Base-by-base conservation (phyloP, 2,888 invertebrate species). In the Caradrina kadenii region DNA sequence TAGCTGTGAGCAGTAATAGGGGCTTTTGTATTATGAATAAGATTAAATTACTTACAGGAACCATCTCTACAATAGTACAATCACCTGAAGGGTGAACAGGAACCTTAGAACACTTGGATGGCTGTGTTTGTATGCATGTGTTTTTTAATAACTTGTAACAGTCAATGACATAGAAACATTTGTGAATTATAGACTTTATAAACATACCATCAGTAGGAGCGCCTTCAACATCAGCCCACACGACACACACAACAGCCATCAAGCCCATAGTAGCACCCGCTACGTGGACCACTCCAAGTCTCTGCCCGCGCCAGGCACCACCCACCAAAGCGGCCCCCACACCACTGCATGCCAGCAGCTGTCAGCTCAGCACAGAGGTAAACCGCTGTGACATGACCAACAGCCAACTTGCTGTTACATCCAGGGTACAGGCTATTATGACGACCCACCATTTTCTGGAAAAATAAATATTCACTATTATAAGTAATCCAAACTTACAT, bases 371-470 rank as follows among this genome's bases (percentile, higher is more conserved):
- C 53, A 95, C 96, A 1, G 96, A 96, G 0, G 96, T 96, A 83
- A 93, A 96, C 15, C 96, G 85, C 93, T 98, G 98, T 0, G 98
- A 98, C 89, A 97, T 97, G 19, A 98, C 98, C 73, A 98, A 96
- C 74, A 98, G 94, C 91, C 97, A 98, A 89, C 98, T 97, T 8
- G 98, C 98, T 93, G 98, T 98, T n/a, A 98, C 98, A 89, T 98
- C 98, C 73, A 98, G 96, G 61, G 97, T 92, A 42, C 98, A 98
- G 17, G 98, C 96, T 79, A 98, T 92, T 73, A 98, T 93, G 85
- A 98, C 97, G 81, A 98, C 96, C 97, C 98, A 98, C 95, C 95
- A 95, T 87, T 88, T 89, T 73, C 95, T 88, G 97, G 10, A 89
- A 76, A 63, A 15, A 0, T 0, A 42, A 42, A 15, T 15, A 17